phyloP scores from a whole-genome alignment of 1,140 invertebrate species.

The Drosophila dunni region DNA sequence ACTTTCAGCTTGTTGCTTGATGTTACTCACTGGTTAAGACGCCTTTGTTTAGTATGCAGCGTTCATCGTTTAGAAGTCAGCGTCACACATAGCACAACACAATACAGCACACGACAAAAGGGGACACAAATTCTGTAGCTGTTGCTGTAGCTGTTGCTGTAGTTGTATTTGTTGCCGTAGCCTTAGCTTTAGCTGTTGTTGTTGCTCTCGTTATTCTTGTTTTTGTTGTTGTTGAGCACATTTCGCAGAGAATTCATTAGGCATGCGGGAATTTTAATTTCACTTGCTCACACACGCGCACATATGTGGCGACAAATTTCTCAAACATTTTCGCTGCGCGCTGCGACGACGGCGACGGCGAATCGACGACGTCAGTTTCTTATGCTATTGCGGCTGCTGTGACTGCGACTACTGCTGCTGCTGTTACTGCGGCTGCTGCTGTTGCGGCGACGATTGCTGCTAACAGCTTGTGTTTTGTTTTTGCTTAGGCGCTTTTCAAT shows the following conservation, averaged over 20 bases:
- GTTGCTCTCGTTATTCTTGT: constrained; percentile 20
- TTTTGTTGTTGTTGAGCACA: constrained; percentile 32
- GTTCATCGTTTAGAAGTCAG: constrained; percentile 45
- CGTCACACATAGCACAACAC: constrained; percentile 28
- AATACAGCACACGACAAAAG: constrained; percentile 3
- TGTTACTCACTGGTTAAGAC: constrained; percentile 32
- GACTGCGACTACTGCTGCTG: constrained; percentile 9
- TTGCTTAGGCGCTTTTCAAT: constrained; percentile 63
- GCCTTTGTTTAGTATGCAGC: constrained; percentile 54
- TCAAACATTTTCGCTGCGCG: constrained; percentile 75
- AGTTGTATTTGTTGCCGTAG: constrained; percentile 4
- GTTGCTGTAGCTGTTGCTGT: constrained; percentile 10
- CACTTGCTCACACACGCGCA: constrained; percentile 79
- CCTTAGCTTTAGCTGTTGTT: background rate
- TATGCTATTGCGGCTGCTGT: constrained; percentile 22
- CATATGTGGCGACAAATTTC: constrained; percentile 81
- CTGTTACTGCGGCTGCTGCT: constrained; percentile 19
- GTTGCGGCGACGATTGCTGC: constrained; percentile 28
- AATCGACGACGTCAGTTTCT: constrained; percentile 50
- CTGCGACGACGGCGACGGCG: constrained; percentile 34
- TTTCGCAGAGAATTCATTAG: constrained; percentile 72
- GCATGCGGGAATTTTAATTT: constrained; percentile 82
- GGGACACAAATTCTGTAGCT: constrained; percentile 16
- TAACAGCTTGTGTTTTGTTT: constrained; percentile 42
- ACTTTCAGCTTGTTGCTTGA: constrained; percentile 32